A percentile compares a stretch with the other conserved stretches of the same genome.
Evolutionary conservation across 2,113 vertebrate species (phyloP).

Genomic region (Dicrurus megarhynchus): DNA sequence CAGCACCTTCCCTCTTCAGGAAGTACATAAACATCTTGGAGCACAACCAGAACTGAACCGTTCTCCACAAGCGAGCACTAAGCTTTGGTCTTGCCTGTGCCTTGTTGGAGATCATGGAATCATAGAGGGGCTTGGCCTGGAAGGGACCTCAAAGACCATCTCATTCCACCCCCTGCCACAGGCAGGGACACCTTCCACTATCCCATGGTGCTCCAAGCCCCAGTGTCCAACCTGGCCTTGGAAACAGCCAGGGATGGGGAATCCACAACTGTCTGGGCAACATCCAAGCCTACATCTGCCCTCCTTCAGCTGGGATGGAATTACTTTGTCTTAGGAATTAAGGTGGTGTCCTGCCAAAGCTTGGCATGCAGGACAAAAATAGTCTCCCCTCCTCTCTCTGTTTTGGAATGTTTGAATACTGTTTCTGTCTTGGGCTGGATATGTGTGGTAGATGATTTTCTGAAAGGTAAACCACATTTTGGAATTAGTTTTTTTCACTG

Average conservation of each 20-base stretch:
- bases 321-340: background rate
- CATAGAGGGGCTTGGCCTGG: background rate
- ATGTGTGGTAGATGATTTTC: background rate
- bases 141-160: background rate
- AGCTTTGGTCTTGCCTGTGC: background rate
- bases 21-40: background rate
- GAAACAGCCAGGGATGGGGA: background rate
- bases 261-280: background rate
- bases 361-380: background rate
- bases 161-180: accelerated
- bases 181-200: background rate
- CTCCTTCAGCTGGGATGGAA: background rate
- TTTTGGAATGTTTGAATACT: background rate
- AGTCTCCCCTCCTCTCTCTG: background rate
- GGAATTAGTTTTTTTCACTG: background rate
- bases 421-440: background rate
- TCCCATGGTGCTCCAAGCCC: background rate
- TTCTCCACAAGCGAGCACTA: background rate
- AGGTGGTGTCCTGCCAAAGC: background rate
- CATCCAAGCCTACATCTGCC: background rate
- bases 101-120: background rate
- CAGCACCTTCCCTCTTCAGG: background rate
- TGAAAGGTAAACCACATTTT: background rate
- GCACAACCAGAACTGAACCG: accelerated
- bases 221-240: background rate